Evolutionary conservation across 2,113 vertebrate species (phyloP), one percentile per base, ranked within the genome.

Genomic region (Noturus placidus): DNA sequence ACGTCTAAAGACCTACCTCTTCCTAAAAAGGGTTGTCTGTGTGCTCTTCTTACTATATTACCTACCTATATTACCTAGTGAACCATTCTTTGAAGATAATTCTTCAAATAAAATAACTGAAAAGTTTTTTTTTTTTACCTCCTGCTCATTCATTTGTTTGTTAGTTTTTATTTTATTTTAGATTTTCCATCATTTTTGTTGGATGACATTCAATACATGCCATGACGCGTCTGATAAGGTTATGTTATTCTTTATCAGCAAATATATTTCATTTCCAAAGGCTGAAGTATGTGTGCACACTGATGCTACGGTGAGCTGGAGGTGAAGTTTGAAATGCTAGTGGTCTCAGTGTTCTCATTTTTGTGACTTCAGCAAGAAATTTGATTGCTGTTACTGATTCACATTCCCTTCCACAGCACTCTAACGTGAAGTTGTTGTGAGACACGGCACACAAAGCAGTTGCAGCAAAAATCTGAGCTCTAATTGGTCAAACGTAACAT

Each of bases 351-450:
- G 8, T 50, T 50, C 9, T 70, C 7, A 65, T 56, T 35, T 78
- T 87, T 56, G 14, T 65, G 27, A 50, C 50, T 81, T 61, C 59
- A 80, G 61, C 20, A 87, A 25, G 57, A 77, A 57, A 82, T 81
- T 27, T 33, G 42, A 27, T 50, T 76, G 78, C 65, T 82, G 19
- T 30, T 74, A 63, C 88, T 85, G 63, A 87, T 65, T 65, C 63
- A 72, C 52, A 27, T 50, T 67, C 8, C 15, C 17, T 25, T 88
- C 79, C 35, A 54, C 46, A 17, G 78, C 25, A 14, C 17, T 57
- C 13, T 27, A 50, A 14, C 46, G 33, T 17, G 77, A 70, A 61
- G 46, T 42, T 70, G 84, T 84, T 86, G 22, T 74, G 15, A 76
- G 84, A 65, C 76, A 33, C n/a, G 65, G 42, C 33, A 19, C 27